Conservation (phyloP, 2,797 vertebrate genomes). For the Melanitta fusca region DNA sequence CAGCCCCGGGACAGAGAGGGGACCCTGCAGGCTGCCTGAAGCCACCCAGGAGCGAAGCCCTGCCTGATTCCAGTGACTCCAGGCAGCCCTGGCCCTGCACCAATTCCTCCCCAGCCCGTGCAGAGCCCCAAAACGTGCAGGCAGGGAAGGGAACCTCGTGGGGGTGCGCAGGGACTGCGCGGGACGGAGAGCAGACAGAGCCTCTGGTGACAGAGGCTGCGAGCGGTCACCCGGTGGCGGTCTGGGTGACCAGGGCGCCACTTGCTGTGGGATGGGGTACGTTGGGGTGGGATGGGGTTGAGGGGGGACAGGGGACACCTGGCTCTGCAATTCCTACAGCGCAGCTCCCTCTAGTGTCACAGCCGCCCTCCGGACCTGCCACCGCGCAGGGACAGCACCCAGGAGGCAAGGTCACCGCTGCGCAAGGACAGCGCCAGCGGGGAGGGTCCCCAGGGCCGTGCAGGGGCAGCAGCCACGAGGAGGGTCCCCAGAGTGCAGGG, state of each 20-base stretch:
- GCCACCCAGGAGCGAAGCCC: too few relatives aligned
- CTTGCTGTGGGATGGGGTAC: not conserved
- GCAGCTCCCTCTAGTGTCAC: not conserved
- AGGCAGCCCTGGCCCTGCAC: too few relatives aligned
- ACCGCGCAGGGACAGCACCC: not conserved
- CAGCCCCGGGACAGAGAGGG: too few relatives aligned
- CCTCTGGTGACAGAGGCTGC: too few relatives aligned
- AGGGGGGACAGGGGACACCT: not conserved
- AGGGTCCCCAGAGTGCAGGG: not conserved
- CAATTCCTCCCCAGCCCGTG: too few relatives aligned
- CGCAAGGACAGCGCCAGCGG: not conserved
- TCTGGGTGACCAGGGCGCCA: not conserved
- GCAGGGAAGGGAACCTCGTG: not conserved
- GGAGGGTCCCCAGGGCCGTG: not conserved
- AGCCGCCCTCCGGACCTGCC: not conserved
- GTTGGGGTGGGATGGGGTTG: too few relatives aligned
- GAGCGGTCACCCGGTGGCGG: too few relatives aligned
- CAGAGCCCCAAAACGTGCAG: too few relatives aligned
- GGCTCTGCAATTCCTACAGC: not conserved
- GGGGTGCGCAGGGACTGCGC: too few relatives aligned
- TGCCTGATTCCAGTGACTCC: too few relatives aligned
- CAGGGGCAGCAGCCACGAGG: not conserved
- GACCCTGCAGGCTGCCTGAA: too few relatives aligned
- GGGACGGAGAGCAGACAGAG: not conserved
- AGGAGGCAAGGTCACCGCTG: not conserved